Percentiles rank a stretch among this genome's conserved stretches.
These are phyloP conservation scores for Petaurus breviceps DNA, from an alignment of 2,113 vertebrate species.

Conservation along the genomic window DNA sequence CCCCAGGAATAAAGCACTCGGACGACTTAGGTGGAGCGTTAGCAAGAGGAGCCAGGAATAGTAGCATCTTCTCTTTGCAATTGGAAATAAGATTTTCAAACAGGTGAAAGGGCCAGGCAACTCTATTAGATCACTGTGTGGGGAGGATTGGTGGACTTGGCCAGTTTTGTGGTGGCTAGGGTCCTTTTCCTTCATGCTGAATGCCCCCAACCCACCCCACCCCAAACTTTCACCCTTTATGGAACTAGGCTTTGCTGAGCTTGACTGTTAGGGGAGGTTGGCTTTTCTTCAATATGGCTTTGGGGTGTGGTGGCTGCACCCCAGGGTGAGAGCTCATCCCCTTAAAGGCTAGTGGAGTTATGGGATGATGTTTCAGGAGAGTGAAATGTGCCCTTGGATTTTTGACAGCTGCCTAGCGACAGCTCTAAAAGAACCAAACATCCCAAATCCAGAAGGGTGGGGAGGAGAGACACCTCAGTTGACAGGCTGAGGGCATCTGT, in stretches of 20 bases:
- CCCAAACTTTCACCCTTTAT: background rate
- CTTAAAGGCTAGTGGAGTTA: slow-evolving; percentile 68
- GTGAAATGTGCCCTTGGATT: slow-evolving; percentile 52
- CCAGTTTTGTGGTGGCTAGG: background rate
- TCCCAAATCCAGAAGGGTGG: slow-evolving; percentile 13
- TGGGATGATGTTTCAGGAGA: slow-evolving; percentile 12
- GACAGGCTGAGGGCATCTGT: background rate
- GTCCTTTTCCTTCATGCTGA: background rate
- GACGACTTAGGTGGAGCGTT: background rate
- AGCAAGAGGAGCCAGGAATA: background rate
- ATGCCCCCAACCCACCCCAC: background rate
- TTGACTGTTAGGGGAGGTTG: slow-evolving; percentile 3
- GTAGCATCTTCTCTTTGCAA: background rate
- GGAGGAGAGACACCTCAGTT: background rate
- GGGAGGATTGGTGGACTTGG: background rate
- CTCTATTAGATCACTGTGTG: slow-evolving; percentile 10
- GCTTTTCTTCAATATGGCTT: slow-evolving; percentile 21
- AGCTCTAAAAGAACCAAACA: slow-evolving; percentile 14
- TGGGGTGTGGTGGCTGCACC: slow-evolving; percentile 26
- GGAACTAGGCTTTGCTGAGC: background rate
- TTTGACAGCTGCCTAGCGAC: background rate
- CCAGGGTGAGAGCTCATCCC: background rate
- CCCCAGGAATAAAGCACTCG: slow-evolving; percentile 54
- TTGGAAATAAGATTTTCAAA: background rate
- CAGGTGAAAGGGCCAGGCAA: slow-evolving; percentile 28